Base-by-base conservation (phyloP, 2,113 vertebrate species). In the Eclectus roratus region DNA sequence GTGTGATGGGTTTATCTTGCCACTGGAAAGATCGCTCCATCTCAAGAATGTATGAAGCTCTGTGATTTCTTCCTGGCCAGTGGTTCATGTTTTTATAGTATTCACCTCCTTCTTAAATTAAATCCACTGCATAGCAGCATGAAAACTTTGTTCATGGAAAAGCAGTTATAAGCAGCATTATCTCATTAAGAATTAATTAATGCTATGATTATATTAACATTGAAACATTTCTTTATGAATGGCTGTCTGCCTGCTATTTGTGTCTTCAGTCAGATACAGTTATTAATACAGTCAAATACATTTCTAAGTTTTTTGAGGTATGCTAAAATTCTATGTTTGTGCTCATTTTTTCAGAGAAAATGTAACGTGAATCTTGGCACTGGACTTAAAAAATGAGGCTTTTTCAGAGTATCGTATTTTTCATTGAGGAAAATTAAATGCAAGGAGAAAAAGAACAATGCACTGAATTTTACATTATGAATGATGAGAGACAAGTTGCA, bases 51-150 rank as follows among this genome's bases (percentile, higher is more conserved):
- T 94, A 39, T 94, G 96, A 96, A 96, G 92, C 95, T 96, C 89
- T 96, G 96, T 96, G 95, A 95, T 95, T 95, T 92, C 96, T 94
- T 96, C 96, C 76, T 94, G 89, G 86, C 95, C 91, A 91, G 94
- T 97, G 96, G 96, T 94, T 88, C 86, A 82, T 82, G 86, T 93
- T 77, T 86, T 92, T 88, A 66, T 13, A 69, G 82, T 77, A 27
- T 89, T 96, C 47, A 49, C 5, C 83, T 80, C 33, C 92, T 96
- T 21, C 83, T 94, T 72, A 43, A 89, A 80, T 92, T 37, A 58
- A 37, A 64, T 89, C 50, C n/a, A 37, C 73, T 94, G 43, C 17
- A 3, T 94, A 96, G 82, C 44, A 71, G 86, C 70, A 50, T 74
- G 79, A 77, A 86, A 87, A 58, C 17, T 82, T 72, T 71, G 41